Conservation (phyloP, 2,888 invertebrate genomes). For the Luffia ferchaultella region DNA sequence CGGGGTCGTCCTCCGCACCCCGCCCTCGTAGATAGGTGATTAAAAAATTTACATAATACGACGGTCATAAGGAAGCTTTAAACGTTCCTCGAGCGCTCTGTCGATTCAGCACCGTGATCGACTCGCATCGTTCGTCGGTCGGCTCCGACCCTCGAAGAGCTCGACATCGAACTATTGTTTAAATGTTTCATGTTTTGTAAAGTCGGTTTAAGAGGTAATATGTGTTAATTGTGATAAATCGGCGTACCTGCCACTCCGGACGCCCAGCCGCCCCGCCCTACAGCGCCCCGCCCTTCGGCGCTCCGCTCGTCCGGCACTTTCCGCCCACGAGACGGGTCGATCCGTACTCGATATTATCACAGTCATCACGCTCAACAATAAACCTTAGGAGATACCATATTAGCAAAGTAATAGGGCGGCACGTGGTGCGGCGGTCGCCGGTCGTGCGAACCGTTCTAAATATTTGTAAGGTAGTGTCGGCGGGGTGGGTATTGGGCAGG, state of each 20-base stretch:
- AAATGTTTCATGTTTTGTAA: background rate
- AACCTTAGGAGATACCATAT: no score
- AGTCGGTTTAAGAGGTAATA: background rate
- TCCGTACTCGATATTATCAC: no score
- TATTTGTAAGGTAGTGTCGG: background rate
- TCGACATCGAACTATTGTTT: background rate
- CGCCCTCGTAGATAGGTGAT: constrained; percentile 60
- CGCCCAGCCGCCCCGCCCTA: background rate
- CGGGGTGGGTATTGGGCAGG: no score
- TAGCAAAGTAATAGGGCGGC: no score
- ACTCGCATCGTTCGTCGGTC: background rate
- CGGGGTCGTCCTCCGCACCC: constrained; percentile 29
- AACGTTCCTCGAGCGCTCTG: background rate
- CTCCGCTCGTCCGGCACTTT: background rate
- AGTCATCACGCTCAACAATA: no score
- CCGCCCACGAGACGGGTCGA: no score
- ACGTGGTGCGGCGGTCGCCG: no score
- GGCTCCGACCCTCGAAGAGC: background rate
- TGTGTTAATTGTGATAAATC: background rate
- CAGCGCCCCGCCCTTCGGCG: background rate
- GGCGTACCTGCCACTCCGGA: background rate
- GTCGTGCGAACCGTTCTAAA: background rate
- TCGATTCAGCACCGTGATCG: background rate
- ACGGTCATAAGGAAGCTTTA: constrained; percentile 45
- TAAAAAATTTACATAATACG: constrained; percentile 51